Conservation (phyloP, 2,797 vertebrate species). For the Vespertilio murinus region DNA sequence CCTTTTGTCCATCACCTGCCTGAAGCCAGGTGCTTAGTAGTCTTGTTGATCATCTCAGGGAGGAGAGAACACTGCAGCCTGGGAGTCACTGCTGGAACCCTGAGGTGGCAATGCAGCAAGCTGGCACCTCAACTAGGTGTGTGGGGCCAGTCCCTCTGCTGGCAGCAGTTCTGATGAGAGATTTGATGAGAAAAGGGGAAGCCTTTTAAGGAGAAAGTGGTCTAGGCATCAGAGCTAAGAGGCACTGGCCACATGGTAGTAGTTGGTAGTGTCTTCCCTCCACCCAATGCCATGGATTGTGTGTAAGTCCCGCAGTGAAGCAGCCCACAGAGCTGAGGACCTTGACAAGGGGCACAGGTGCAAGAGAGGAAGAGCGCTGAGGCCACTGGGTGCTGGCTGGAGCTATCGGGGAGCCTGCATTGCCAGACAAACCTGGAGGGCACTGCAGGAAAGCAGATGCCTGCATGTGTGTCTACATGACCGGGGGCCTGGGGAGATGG, state of each 20-base stretch:
- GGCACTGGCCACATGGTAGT: background rate
- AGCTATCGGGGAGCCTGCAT: no score
- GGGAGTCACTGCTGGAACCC: background rate
- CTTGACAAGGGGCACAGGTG: background rate
- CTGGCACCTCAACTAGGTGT: no score
- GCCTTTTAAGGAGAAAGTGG: background rate
- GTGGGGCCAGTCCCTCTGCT: background rate
- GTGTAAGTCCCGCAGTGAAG: background rate
- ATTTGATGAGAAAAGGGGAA: background rate
- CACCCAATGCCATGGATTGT: no score
- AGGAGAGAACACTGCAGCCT: background rate
- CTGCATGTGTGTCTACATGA: background rate
- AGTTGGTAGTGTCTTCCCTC: background rate
- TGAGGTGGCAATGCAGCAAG: background rate
- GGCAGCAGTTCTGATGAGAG: background rate
- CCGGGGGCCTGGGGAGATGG: background rate
- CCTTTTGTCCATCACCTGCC: background rate
- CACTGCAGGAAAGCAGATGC: background rate
- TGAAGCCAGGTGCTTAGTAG: background rate
- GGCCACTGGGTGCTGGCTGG: background rate
- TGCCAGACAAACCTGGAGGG: no score
- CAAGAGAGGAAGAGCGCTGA: rapidly evolving
- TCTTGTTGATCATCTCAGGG: background rate
- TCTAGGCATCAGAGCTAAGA: background rate
- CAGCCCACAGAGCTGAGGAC: no score